phyloP scores from a whole-genome alignment of 2,797 vertebrate genomes.

The Tragopan temminckii region DNA sequence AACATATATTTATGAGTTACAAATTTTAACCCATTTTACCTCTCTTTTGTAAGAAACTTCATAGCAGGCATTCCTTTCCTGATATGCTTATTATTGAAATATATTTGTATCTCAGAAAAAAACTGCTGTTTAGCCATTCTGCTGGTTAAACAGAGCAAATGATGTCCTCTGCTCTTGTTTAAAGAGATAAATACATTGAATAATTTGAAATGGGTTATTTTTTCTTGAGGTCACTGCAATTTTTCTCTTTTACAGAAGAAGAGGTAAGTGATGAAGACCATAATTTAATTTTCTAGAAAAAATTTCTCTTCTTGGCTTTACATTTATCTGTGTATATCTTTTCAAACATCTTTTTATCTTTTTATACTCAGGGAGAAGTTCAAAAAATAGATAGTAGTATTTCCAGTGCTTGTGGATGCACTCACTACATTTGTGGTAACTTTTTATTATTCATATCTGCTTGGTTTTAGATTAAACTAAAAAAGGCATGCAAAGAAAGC shows the following conservation, averaged over 20 bases:
- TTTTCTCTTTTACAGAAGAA: not conserved
- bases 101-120: not conserved
- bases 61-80: not conserved
- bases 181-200: not conserved
- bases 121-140: not conserved
- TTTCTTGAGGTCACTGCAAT: not conserved
- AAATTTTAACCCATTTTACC: not conserved
- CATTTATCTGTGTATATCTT: not conserved
- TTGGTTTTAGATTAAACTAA: not conserved
- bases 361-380: constrained; percentile 89
- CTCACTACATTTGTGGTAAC: constrained; percentile 90
- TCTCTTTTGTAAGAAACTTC: not conserved
- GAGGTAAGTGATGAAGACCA: not conserved
- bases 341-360: not conserved
- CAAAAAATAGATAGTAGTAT: constrained; percentile 83
- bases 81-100: not conserved
- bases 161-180: not conserved
- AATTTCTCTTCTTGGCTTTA: not conserved
- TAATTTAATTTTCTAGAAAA: not conserved
- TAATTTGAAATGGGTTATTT: not conserved
- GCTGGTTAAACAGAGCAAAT: not conserved
- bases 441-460: constrained; percentile 19
- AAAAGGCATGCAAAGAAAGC: not conserved
- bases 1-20: not conserved
- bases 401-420: constrained; percentile 89